Evolutionary conservation across 2,113 vertebrate species (phyloP).

Genomic region (Neotoma lepida): DNA sequence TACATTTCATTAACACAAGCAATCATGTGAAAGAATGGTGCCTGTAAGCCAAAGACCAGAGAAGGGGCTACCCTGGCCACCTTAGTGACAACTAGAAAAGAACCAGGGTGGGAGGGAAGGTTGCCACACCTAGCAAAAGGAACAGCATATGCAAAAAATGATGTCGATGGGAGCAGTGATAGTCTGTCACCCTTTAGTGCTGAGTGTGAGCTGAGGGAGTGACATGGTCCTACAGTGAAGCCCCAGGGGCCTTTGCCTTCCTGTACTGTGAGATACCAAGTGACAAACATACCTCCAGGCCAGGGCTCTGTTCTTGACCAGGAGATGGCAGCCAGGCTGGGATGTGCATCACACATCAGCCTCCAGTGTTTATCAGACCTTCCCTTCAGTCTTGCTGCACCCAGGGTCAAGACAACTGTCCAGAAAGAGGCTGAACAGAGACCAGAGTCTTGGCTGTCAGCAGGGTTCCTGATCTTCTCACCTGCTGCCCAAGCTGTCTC

Average conservation of each 20-base stretch:
- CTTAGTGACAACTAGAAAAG: background rate
- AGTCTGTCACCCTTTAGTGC: fast-evolving
- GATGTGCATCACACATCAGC: background rate
- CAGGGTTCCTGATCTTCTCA: constrained; percentile 45
- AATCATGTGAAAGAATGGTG: constrained; percentile 42
- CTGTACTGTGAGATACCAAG: background rate
- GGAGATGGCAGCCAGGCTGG: background rate
- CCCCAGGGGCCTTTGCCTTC: background rate
- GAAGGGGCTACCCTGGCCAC: background rate
- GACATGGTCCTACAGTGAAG: background rate
- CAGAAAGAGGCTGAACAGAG: constrained; percentile 48
- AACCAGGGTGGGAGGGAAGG: background rate
- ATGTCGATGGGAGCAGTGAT: background rate
- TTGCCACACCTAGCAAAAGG: background rate
- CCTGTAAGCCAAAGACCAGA: background rate
- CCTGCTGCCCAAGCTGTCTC: constrained; percentile 30
- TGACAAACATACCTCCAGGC: background rate
- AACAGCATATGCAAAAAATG: background rate
- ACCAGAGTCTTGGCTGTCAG: constrained; percentile 60
- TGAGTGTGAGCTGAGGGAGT: background rate
- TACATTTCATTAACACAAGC: constrained; percentile 14
- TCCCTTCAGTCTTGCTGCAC: background rate
- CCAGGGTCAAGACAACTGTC: background rate
- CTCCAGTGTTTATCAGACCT: background rate
- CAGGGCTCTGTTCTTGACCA: background rate